phyloP scores from a whole-genome alignment of 2,888 invertebrate species.

The Drepanosiphum platanoidis region DNA sequence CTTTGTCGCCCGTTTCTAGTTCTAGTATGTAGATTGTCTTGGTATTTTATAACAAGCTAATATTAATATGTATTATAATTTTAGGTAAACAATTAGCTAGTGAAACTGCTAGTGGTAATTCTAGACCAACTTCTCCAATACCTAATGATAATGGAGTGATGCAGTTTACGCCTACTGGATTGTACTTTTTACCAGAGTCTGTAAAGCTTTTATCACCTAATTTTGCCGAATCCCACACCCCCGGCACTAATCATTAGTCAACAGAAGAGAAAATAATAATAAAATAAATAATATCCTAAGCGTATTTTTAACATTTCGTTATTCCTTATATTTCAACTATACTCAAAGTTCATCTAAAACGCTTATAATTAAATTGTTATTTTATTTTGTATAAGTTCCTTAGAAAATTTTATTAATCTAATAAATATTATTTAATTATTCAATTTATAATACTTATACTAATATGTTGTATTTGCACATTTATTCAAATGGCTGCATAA shows the following conservation, averaged over 20 bases:
- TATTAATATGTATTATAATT: slow-evolving; percentile 5
- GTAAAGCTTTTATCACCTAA: slow-evolving; percentile 50
- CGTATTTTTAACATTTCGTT: slow-evolving; percentile 50
- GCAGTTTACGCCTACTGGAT: slow-evolving; percentile 54
- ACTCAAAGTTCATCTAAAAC: slow-evolving; percentile 41
- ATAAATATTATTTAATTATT: slow-evolving; percentile 44
- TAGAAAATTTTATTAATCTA: slow-evolving; percentile 56
- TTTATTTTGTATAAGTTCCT: slow-evolving; percentile 61
- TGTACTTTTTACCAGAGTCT: slow-evolving; percentile 56
- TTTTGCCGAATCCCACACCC: slow-evolving; percentile 31
- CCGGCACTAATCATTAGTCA: slow-evolving; percentile 42
- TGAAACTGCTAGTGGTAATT: slow-evolving; percentile 49
- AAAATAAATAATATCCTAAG: slow-evolving; percentile 39
- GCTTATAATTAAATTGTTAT: slow-evolving; percentile 60
- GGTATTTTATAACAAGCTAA: background rate
- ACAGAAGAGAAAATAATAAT: slow-evolving; percentile 7
- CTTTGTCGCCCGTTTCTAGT: slow-evolving; percentile 52
- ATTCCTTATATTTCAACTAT: slow-evolving; percentile 50
- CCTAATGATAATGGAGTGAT: slow-evolving; percentile 37
- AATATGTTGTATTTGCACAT: slow-evolving; percentile 45
- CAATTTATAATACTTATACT: slow-evolving; percentile 35
- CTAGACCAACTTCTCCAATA: slow-evolving; percentile 48
- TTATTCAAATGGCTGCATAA: slow-evolving; percentile 37
- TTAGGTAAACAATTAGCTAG: slow-evolving; percentile 46
- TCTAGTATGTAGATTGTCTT: slow-evolving; percentile 7